These are phyloP conservation scores for Pimephales promelas DNA, from an alignment of 2,113 vertebrate species.

Conservation along the genomic window DNA sequence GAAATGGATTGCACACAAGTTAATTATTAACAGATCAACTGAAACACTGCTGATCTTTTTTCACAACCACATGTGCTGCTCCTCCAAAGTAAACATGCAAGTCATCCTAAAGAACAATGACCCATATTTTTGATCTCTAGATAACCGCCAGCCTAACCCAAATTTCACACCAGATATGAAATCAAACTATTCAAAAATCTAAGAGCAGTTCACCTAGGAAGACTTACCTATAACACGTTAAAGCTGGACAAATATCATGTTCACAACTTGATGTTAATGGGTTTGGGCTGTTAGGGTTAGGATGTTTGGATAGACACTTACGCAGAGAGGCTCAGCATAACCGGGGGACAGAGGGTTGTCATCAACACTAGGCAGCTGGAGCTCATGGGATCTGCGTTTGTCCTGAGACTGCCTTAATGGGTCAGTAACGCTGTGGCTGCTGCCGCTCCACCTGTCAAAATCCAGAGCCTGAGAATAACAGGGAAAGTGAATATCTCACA, in stretches of 20 bases:
- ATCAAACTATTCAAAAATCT: no score
- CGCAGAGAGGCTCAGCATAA: conserved; percentile 79
- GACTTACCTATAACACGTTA: neutral
- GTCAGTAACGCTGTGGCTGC: conserved; percentile 61
- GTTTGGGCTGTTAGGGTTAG: conserved; percentile 14
- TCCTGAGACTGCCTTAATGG: conserved; percentile 55
- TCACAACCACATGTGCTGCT: conserved; percentile 39
- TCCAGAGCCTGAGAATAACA: conserved; percentile 63
- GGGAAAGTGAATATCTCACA: conserved; percentile 23
- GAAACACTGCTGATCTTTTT: conserved; percentile 43
- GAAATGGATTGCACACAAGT: conserved; percentile 46
- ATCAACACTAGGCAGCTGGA: conserved; percentile 64
- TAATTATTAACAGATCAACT: conserved; percentile 67
- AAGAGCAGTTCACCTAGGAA: conserved; percentile 30
- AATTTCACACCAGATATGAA: neutral
- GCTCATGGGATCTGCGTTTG: conserved; percentile 65
- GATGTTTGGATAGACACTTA: conserved; percentile 70
- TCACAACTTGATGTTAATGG: conserved; percentile 10
- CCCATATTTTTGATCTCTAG: conserved; percentile 4
- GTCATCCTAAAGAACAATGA: conserved; percentile 26
- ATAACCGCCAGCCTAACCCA: neutral
- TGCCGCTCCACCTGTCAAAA: conserved; percentile 70
- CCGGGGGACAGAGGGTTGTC: conserved; percentile 75
- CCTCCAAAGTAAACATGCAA: conserved; percentile 62
- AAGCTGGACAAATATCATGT: conserved; percentile 45